Evolutionary conservation across 2,888 invertebrate species (phyloP).

Genomic region (Clepsis dumicolana): DNA sequence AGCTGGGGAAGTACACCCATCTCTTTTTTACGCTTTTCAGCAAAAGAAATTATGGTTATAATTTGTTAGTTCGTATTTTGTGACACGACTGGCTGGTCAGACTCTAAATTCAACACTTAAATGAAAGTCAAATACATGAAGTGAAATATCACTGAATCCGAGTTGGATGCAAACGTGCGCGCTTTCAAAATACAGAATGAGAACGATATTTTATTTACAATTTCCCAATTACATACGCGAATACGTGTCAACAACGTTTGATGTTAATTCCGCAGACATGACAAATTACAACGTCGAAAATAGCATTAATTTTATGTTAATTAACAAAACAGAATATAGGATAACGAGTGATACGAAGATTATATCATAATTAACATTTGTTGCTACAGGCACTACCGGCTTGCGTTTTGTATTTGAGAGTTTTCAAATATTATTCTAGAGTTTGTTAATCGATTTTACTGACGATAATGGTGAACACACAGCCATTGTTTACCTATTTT

Average conservation of each 20-base stretch:
- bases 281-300: slow-evolving; percentile 23
- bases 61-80: too few relatives aligned
- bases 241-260: slow-evolving; percentile 22
- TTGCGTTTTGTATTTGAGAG: not conserved
- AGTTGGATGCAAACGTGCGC: not conserved
- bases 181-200: not conserved
- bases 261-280: slow-evolving; percentile 26
- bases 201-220: slow-evolving; percentile 31
- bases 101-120: too few relatives aligned
- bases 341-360: not conserved
- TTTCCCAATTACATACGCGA: slow-evolving; percentile 11
- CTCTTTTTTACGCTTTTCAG: too few relatives aligned
- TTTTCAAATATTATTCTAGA: slow-evolving; percentile 17
- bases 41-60: too few relatives aligned
- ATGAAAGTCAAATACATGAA: too few relatives aligned
- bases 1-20: too few relatives aligned
- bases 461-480: slow-evolving; percentile 26
- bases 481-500: slow-evolving; percentile 11
- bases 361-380: not conserved
- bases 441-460: slow-evolving; percentile 19
- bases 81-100: too few relatives aligned
- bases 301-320: slow-evolving; percentile 27
- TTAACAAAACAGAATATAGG: slow-evolving; percentile 17
- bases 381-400: not conserved
- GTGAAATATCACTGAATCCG: too few relatives aligned